Base-by-base conservation (phyloP, 2,797 vertebrate species). In the Garrulus glandarius region DNA sequence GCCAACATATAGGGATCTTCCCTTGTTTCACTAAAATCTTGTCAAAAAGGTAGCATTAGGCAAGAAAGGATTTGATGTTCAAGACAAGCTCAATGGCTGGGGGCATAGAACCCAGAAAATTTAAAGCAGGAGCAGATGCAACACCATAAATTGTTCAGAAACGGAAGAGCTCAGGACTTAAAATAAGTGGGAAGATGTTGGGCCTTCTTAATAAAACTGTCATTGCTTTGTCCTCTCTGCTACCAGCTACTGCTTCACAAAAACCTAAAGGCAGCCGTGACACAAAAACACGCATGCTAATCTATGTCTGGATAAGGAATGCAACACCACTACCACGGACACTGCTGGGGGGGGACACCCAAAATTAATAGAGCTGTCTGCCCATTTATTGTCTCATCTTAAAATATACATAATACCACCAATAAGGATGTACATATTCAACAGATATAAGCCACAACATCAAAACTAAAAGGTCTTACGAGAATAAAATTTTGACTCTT, bases 251-350 rank as follows among this genome's bases (percentile, higher is more conserved):
- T 56, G 41, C 53, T 70, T 63, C 61, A 64, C 68, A 88, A 52
- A 77, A 90, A 39, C 12, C 34, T 22, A 52, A 82, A 60, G 7
- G 23, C 19, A 87, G 18, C 10, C 6, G 59, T 49, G 26, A 78
- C 29, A 75, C 7, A 26, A 85, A 83, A 47, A n/a, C 2, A 7
- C 1, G 1, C 10, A n/a, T 0, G 4, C 9, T 57, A 36, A 55
- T 36, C 36, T 32, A 23, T 29, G 21, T 55, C 59, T 47, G 30
- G 15, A 39, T 69, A 64, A 75, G 7, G 36, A 79, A 74, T 43
- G 4, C 13, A 59, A 71, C 9, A 53, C 8, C 32, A 18, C 37
- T 20, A 76, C 5, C 34, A 57, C 13, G 55, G 56, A 49, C 13
- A 61, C 19, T 60, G 24, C 14, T 61, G 15, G 22, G 60, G 15